A percentile compares a stretch with the other conserved stretches of the same genome.
phyloP scores from a whole-genome alignment of 2,888 invertebrate genomes.

The Apoderus coryli region DNA sequence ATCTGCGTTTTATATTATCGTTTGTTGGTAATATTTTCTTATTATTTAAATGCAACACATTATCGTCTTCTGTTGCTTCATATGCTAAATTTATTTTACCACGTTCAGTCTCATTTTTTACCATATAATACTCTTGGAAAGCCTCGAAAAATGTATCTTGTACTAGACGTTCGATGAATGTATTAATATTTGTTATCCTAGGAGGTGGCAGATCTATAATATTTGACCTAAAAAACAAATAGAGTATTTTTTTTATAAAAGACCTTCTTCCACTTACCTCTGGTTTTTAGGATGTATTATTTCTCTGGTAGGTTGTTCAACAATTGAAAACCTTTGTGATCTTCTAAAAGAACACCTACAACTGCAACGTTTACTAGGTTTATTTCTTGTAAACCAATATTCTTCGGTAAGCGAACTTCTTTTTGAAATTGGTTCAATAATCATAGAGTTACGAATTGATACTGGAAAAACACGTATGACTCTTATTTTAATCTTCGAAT shows the following conservation, averaged over 20 bases:
- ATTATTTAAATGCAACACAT: constrained; percentile 14
- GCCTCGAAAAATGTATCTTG: constrained; percentile 30
- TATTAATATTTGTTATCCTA: constrained; percentile 26
- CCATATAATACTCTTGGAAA: constrained; percentile 28
- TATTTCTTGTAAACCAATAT: constrained; percentile 35
- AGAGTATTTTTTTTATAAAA: too few relatives aligned
- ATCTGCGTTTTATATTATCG: too few relatives aligned
- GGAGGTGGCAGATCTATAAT: constrained; percentile 22
- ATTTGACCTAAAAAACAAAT: constrained; percentile 10
- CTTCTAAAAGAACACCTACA: constrained; percentile 32
- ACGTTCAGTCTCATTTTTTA: constrained; percentile 13
- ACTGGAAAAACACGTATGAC: constrained; percentile 28
- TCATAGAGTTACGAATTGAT: constrained; percentile 17
- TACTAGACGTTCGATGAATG: constrained; percentile 29
- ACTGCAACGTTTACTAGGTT: constrained; percentile 28
- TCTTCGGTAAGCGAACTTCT: constrained; percentile 31
- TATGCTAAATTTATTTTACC: constrained; percentile 27
- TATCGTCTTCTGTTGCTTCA: constrained; percentile 22
- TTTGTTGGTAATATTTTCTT: too few relatives aligned
- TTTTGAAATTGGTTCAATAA: constrained; percentile 20
- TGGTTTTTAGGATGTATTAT: too few relatives aligned
- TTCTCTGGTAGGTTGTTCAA: constrained; percentile 19
- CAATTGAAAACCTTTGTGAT: constrained; percentile 27
- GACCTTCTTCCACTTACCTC: too few relatives aligned
- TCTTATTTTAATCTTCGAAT: constrained; percentile 26